Percentiles rank a stretch among this genome's conserved stretches.
Conservation (phyloP, 1,140 invertebrate species). For the Akabosia matsudoensis region DNA sequence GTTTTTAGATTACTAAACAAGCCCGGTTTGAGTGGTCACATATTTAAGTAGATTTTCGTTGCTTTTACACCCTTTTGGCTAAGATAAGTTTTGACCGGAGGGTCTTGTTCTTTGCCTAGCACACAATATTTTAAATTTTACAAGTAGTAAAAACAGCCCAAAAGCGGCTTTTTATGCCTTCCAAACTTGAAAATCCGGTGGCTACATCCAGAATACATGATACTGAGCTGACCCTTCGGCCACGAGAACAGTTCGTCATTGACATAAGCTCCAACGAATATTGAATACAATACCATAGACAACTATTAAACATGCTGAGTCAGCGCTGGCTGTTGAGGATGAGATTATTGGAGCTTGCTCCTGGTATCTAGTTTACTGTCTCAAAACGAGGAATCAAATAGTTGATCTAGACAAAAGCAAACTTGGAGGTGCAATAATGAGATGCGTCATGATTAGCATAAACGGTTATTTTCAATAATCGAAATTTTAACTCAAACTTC, state of each 20-base stretch:
- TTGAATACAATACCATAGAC: too few species aligned
- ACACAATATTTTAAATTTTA: constrained; percentile 4
- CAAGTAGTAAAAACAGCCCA: not conserved
- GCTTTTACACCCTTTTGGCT: not conserved
- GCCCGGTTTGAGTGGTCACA: not conserved
- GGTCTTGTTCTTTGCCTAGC: not conserved
- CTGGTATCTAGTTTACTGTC: too few species aligned
- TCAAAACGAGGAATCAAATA: too few species aligned
- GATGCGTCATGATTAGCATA: not conserved
- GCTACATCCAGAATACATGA: not conserved
- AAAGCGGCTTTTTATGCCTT: not conserved
- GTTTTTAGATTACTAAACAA: constrained; percentile 1
- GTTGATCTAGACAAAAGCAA: too few species aligned
- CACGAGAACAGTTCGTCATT: too few species aligned
- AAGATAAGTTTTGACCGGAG: constrained; percentile 17
- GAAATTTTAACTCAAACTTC: not conserved
- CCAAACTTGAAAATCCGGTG: too few species aligned
- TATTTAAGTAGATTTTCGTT: not conserved
- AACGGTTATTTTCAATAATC: not conserved
- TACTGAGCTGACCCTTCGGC: not conserved
- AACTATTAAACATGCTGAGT: too few species aligned
- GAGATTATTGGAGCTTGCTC: too few species aligned
- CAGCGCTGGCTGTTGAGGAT: too few species aligned
- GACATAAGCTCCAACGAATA: too few species aligned
- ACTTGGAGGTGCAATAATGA: too few species aligned